Conservation (phyloP, 2,113 vertebrate genomes). For the Connochaetes taurinus region DNA sequence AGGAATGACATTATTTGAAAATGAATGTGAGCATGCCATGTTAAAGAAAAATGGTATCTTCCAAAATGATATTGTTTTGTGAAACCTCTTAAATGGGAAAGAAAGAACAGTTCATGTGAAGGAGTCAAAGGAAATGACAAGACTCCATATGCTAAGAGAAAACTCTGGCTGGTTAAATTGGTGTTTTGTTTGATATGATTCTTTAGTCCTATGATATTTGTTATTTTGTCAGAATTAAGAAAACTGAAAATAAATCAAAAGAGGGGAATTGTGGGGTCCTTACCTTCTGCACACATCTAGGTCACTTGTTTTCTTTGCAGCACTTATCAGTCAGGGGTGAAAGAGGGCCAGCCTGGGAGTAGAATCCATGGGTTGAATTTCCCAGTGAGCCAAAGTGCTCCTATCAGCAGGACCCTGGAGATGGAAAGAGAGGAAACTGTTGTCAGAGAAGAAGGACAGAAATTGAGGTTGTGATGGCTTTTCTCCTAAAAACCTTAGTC, state of each 20-base stretch:
- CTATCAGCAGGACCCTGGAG: background rate
- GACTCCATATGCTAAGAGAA: background rate
- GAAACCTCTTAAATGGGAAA: background rate
- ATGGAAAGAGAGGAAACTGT: background rate
- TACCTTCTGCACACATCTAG: no score
- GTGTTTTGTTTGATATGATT: background rate
- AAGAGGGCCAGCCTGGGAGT: rapidly evolving
- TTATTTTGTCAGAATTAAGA: background rate
- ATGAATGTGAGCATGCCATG: background rate
- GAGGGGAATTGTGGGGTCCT: rapidly evolving
- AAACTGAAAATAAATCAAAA: background rate
- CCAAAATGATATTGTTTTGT: background rate
- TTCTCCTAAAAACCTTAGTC: background rate
- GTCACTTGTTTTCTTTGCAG: background rate
- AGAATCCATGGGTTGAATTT: rapidly evolving
- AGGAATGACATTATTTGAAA: background rate
- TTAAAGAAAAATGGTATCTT: background rate
- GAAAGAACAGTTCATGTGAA: background rate
- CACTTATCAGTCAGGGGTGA: rapidly evolving
- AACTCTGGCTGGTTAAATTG: background rate
- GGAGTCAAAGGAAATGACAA: background rate
- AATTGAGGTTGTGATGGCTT: background rate
- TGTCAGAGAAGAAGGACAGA: background rate
- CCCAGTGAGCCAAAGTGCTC: rapidly evolving
- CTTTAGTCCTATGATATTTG: background rate